Evolutionary conservation across 2,888 invertebrate genomes (phyloP), one percentile per base, ranked within the genome.

Genomic region (Volucella inflata): DNA sequence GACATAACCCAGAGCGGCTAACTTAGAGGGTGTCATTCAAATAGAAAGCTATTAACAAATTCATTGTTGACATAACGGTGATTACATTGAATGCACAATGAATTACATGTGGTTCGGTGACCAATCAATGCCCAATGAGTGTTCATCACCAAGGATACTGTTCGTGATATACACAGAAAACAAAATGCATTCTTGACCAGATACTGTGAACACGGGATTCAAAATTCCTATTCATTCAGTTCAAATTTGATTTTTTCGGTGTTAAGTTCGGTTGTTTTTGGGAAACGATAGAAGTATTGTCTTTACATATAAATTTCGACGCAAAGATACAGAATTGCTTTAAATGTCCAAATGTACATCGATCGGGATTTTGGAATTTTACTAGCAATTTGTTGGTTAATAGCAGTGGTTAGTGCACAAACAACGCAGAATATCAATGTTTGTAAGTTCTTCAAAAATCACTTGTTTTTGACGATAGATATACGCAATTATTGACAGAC

Each of bases 361-460:
- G 11, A 50, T 11, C 40, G 21, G 10, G 8, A 46, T 17, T 65
- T 59, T 11, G 12, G 67, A 59, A 44, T 44, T 38, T 46, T 67
- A 38, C 42, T 65, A 16, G n/a, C 55, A n/a, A 36, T 16, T n/a
- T 67, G 38, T 42, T 75, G 84, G 71, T 44, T 80, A 71, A 16
- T 62, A 9, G 46, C 53, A 0, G n/a, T 76, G 11, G 42, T 53
- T 8, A 38, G 55, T 21, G 91, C 92, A 38, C 95, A 95, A 92
- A 95, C 95, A 0, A 95, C 95, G 75, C 95, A 95, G 91, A 95
- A 95, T 90, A 94, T 95, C 82, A 95, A 95, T 90, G 94, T 95
- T 89, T 93, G 95, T 95, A 94, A 94, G 95, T 95, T 21, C 6
- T 8, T 9, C 11, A 14, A 3, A 30, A 30, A 17, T 50, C 8